These are phyloP conservation scores for Lutraria rhynchaena DNA, from an alignment of 1,140 invertebrate genomes.

Conservation along the genomic window DNA sequence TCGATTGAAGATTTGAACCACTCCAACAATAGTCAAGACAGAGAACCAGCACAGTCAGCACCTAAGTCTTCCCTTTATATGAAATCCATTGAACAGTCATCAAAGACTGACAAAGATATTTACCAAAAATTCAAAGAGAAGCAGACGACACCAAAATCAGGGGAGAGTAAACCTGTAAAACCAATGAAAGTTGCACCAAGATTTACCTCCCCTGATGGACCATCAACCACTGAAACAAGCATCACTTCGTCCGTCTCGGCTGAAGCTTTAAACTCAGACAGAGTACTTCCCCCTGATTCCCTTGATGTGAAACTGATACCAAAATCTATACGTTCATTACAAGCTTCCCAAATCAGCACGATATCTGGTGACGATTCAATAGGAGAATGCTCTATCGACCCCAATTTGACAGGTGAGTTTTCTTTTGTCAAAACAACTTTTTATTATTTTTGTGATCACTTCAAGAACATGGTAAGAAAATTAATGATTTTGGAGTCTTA, in stretches of 20 bases:
- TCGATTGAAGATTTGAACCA: slow-evolving; percentile 32
- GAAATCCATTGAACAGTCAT: slow-evolving; percentile 70
- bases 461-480: no score
- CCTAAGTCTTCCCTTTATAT: slow-evolving; percentile 54
- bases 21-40: slow-evolving; percentile 22
- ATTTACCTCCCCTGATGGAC: slow-evolving; percentile 28
- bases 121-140: slow-evolving; percentile 72
- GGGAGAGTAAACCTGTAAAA: slow-evolving; percentile 29
- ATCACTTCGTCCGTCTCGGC: slow-evolving; percentile 5
- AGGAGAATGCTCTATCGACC: slow-evolving; percentile 72
- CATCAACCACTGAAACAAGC: slow-evolving; percentile 8
- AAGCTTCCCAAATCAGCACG: slow-evolving; percentile 64
- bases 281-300: slow-evolving; percentile 56
- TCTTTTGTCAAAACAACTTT: not conserved
- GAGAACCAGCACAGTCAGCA: not conserved
- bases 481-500: no score
- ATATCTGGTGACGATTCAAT: slow-evolving; percentile 71
- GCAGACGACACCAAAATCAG: slow-evolving; percentile 32
- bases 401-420: slow-evolving; percentile 66
- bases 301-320: slow-evolving; percentile 60
- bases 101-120: slow-evolving; percentile 64
- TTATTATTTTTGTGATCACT: no score
- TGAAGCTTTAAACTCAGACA: slow-evolving; percentile 17
- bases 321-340: slow-evolving; percentile 54
- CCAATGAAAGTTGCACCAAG: slow-evolving; percentile 40